Evolutionary conservation across 2,888 invertebrate genomes (phyloP).

Genomic region (Parthenolecanium corni): DNA sequence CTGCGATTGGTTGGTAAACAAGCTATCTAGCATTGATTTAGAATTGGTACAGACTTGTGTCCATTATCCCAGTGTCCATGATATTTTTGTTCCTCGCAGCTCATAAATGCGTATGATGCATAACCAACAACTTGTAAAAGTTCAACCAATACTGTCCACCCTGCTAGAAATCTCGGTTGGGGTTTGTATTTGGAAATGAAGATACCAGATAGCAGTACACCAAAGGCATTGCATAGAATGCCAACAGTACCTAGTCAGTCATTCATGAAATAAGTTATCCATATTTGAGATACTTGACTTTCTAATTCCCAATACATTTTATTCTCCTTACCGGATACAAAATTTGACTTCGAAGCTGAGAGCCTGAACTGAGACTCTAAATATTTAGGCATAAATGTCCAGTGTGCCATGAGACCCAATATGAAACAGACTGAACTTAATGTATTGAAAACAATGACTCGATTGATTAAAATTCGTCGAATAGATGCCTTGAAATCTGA

Average conservation of each 20-base stretch:
- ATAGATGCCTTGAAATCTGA: slow-evolving; percentile 36
- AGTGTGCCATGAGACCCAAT: slow-evolving; percentile 40
- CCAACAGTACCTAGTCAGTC: slow-evolving; percentile 35
- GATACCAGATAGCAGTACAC: slow-evolving; percentile 34
- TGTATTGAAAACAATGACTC: slow-evolving; percentile 40
- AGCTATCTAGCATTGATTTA: background rate
- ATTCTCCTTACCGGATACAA: slow-evolving; percentile 41
- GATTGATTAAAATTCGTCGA: slow-evolving; percentile 38
- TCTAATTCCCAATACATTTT: background rate
- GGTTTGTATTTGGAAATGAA: slow-evolving; percentile 37
- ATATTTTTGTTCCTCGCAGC: slow-evolving; percentile 35
- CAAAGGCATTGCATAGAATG: slow-evolving; percentile 36
- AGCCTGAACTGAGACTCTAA: slow-evolving; percentile 45
- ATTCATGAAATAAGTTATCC: background rate
- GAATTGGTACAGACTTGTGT: slow-evolving; percentile 25
- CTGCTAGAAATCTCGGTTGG: slow-evolving; percentile 35
- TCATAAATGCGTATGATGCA: slow-evolving; percentile 36
- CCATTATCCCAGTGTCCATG: slow-evolving; percentile 32
- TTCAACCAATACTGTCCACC: slow-evolving; percentile 37
- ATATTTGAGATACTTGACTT: background rate
- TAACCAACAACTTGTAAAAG: slow-evolving; percentile 35
- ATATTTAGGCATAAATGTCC: slow-evolving; percentile 45
- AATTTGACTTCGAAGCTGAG: slow-evolving; percentile 42
- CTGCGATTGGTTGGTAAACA: background rate
- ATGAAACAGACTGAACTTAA: slow-evolving; percentile 41